Base-by-base conservation (phyloP, 2,113 vertebrate genomes). In the Cyanoliseus patagonus region DNA sequence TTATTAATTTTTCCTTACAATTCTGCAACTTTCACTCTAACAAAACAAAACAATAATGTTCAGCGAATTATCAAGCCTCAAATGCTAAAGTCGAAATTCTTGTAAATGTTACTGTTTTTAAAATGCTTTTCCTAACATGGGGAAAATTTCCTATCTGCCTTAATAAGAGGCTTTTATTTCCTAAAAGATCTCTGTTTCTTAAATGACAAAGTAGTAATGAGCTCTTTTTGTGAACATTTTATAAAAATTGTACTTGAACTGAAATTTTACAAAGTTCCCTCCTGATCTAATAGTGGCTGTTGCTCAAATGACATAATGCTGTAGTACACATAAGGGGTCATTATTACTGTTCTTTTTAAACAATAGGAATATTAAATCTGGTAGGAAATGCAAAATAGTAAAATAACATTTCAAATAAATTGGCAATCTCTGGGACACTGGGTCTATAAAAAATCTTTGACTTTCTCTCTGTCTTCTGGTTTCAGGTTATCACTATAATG, bases 401-500 rank as follows among this genome's bases (percentile, higher is more conserved):
- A 52, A 62, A 55, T 28, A 53, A 16, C 5, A 42, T 90, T 64
- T 64, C 33, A 46, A 41, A 83, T 18, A 53, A 41, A 49, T 86
- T 51, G 0, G 0, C 68, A 8, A 24, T 69, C 37, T 87, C 13
- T 33, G 25, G 8, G 6, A 28, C 11, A 0, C 0, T 53, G 20
- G 68, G 10, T 74, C 67, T 92, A 9, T 69, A 17, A 79, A 17
- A 81, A 88, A 47, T 66, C 28, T 83, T 73, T 91, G 52, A 94
- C 80, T 70, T 80, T 88, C 18, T 81, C 17, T 92, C 49, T 89
- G 13, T 95, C 37, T 92, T 64, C n/a, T 81, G 53, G 31, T 77
- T 97, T 63, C 97, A 99, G 99, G 99, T 30, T 99, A 99, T 97
- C 99, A 99, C 95, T 99, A 99, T 98, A 99, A 99, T 5, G 99